These are phyloP conservation scores for Pristionchus mayeri DNA, from an alignment of 2,888 invertebrate genomes.

Conservation along the genomic window DNA sequence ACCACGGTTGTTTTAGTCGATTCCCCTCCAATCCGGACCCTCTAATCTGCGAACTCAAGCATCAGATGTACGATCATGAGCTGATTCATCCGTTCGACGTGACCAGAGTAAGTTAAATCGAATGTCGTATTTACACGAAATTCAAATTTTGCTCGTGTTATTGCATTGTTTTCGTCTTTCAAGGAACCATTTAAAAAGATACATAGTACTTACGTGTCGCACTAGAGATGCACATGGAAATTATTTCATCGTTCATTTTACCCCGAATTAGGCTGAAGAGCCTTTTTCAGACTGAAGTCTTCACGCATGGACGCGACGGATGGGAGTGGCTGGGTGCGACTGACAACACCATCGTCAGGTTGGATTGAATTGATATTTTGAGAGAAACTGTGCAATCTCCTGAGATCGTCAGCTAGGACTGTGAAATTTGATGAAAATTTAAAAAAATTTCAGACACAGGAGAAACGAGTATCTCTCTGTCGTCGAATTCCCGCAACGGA, in stretches of 20 bases:
- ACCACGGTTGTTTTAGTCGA: not conserved
- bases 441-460: not conserved
- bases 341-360: not conserved
- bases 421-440: not conserved
- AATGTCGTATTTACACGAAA: not conserved
- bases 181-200: no score
- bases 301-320: not conserved
- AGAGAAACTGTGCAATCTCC: no score
- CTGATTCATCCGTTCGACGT: not conserved
- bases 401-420: no score
- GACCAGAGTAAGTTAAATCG: not conserved
- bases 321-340: not conserved
- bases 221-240: no score
- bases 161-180: no score
- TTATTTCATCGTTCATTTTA: no score
- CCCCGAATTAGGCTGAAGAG: no score
- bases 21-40: not conserved
- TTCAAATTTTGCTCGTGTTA: not conserved
- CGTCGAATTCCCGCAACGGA: not conserved
- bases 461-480: not conserved
- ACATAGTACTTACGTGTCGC: no score
- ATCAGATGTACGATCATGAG: not conserved
- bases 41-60: not conserved
- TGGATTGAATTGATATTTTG: no score
- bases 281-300: slow-evolving; percentile 15